Percentiles rank a stretch among this genome's conserved stretches.
Evolutionary conservation across 2,113 vertebrate genomes (phyloP).

Genomic region (Choloepus hoffmanni): DNA sequence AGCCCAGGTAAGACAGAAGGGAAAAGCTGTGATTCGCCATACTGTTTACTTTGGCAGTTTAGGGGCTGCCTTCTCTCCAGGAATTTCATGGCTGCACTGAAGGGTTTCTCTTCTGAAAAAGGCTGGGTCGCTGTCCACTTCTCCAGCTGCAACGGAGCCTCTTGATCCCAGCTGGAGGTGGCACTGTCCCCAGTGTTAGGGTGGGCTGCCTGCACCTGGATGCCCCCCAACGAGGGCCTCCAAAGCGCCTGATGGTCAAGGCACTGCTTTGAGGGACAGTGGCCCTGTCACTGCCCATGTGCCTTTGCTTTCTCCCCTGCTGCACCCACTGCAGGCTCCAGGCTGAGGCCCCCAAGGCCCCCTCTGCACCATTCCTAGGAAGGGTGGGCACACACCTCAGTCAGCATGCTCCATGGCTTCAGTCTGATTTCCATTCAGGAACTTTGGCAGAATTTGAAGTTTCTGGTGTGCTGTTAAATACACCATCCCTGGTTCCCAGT

Average conservation of each 20-base stretch:
- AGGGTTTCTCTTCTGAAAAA: background rate
- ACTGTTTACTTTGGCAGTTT: background rate
- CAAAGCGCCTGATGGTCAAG: background rate
- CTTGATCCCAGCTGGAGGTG: background rate
- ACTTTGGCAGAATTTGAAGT: background rate
- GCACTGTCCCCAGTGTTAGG: background rate
- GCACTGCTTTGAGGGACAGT: background rate
- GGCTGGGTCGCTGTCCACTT: no score
- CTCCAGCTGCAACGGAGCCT: background rate
- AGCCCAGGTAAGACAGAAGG: background rate
- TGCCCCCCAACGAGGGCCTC: fast-evolving
- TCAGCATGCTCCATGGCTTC: fast-evolving
- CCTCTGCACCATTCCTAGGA: background rate
- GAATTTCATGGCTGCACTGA: fast-evolving
- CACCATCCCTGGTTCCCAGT: background rate
- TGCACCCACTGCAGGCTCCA: no score
- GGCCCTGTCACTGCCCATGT: fast-evolving
- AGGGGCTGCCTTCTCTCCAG: background rate
- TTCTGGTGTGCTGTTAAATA: background rate
- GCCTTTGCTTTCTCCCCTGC: no score
- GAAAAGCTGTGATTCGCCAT: background rate
- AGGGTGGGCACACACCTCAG: fast-evolving
- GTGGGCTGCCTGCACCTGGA: background rate
- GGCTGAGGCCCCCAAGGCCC: no score
- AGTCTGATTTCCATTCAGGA: background rate